Conservation (phyloP, 1,140 invertebrate species). For the Elysia chlorotica region DNA sequence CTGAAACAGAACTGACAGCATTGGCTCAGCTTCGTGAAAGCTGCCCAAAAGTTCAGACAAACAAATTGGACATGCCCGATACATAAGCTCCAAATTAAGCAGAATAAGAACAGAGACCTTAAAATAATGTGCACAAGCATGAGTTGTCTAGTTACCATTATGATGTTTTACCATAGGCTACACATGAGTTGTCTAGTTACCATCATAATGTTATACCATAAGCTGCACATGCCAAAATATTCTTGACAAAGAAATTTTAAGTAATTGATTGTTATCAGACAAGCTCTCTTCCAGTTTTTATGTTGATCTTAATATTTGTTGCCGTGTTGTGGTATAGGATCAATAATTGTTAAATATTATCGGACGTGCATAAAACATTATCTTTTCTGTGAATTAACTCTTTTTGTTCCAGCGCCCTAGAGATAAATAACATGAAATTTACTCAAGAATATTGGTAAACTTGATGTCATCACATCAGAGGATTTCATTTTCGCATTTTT, state of each 20-base stretch:
- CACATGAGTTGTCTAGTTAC: no score
- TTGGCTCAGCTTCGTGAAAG: background rate
- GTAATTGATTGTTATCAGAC: no score
- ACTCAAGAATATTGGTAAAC: constrained; percentile 3
- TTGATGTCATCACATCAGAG: no score
- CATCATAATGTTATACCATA: no score
- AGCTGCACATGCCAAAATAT: background rate
- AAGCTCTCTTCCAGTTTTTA: no score
- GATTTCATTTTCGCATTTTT: no score
- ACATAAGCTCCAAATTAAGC: background rate
- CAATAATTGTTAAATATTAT: background rate
- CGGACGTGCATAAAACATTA: background rate
- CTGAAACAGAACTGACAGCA: background rate
- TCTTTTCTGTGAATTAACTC: background rate
- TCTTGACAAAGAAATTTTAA: background rate
- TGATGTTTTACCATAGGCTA: no score
- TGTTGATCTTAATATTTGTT: background rate
- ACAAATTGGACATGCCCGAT: background rate
- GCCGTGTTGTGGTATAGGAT: background rate
- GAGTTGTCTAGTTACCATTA: no score
- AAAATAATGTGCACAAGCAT: no score
- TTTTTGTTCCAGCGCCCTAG: background rate
- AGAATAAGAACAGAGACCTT: no score
- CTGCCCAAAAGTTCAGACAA: background rate
- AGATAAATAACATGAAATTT: background rate